Evolutionary conservation across 2,888 invertebrate species (phyloP).

Genomic region (Bellardia bayeri): DNA sequence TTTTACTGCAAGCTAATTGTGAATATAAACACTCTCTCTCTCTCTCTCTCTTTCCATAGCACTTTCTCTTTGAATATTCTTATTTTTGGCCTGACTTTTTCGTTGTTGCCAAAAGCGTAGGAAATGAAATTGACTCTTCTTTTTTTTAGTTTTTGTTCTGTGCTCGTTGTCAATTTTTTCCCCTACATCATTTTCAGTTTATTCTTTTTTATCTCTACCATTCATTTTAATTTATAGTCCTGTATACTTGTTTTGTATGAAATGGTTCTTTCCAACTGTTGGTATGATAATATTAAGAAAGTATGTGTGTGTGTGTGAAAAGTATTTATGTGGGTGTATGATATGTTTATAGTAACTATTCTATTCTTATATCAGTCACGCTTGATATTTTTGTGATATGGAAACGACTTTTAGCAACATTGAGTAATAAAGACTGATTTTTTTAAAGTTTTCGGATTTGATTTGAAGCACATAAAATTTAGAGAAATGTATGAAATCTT

Average conservation of each 20-base stretch:
- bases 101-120: slow-evolving; percentile 43
- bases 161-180: background rate
- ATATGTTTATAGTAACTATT: background rate
- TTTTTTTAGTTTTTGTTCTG: background rate
- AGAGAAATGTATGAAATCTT: too few species aligned
- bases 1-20: too few species aligned
- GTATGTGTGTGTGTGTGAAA: too few species aligned
- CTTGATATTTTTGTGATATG: slow-evolving; percentile 56
- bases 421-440: slow-evolving; percentile 5
- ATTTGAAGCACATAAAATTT: too few species aligned
- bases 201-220: background rate
- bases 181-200: too few species aligned
- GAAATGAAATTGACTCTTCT: slow-evolving; percentile 61
- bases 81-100: background rate
- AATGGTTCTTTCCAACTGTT: background rate
- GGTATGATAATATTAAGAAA: background rate
- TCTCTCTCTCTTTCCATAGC: background rate
- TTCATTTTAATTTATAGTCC: slow-evolving; percentile 50
- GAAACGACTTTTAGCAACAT: slow-evolving; percentile 34
- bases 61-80: background rate
- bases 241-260: background rate
- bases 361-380: slow-evolving; percentile 56
- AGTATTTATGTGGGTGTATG: too few species aligned
- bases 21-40: background rate
- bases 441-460: too few species aligned